phyloP scores from a whole-genome alignment of 2,113 vertebrate genomes.

The Plecturocebus donacophilus region DNA sequence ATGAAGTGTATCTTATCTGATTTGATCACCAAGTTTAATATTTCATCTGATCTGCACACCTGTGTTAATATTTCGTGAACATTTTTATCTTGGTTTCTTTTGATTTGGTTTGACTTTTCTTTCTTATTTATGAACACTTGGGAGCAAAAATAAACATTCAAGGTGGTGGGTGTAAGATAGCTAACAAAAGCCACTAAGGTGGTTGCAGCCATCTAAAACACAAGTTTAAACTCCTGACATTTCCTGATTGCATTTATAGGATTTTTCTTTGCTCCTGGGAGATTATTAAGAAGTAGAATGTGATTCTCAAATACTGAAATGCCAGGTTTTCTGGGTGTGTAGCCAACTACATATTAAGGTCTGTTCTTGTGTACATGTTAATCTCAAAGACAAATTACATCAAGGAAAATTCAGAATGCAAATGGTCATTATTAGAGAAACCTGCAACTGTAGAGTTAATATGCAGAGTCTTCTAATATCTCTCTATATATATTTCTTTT shows the following conservation, averaged over 20 bases:
- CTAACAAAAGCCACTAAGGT: background rate
- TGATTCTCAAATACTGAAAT: background rate
- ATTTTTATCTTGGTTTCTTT: too few relatives aligned
- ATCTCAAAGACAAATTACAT: background rate
- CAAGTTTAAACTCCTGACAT: background rate
- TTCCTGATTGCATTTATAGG: background rate
- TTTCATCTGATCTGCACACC: background rate
- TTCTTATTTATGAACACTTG: background rate
- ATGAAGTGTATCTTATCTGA: background rate
- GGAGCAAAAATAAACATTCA: background rate
- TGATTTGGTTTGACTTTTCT: background rate
- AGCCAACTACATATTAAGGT: background rate
- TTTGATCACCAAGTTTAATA: background rate
- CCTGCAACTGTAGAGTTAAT: background rate
- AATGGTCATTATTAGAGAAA: background rate
- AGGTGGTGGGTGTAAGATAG: background rate
- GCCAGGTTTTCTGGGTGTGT: background rate
- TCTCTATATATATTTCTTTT: background rate
- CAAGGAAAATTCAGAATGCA: background rate
- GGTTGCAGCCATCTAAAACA: background rate
- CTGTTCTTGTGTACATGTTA: background rate
- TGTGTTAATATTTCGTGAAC: background rate
- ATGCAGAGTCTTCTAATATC: background rate
- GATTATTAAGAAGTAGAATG: background rate
- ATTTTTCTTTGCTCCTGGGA: background rate